A percentile compares a stretch with the other conserved stretches of the same genome.
These are phyloP conservation scores for Priocnemis perturbator DNA, from an alignment of 2,888 invertebrate species.

Conservation along the genomic window DNA sequence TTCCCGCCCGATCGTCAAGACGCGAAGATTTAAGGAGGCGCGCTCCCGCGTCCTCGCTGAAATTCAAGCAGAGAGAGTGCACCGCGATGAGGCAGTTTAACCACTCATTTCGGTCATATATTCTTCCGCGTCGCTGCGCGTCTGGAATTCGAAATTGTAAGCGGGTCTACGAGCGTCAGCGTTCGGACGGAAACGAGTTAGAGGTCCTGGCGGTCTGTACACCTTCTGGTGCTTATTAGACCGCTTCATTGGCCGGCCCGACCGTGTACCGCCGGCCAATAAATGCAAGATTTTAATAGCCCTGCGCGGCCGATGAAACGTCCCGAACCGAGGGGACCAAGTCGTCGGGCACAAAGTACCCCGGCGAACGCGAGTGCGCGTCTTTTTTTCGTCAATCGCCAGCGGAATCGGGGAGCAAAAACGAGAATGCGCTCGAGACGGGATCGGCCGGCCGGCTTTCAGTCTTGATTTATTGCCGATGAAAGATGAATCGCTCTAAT, in stretches of 20 bases:
- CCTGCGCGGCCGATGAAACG: background rate
- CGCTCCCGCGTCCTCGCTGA: constrained; percentile 24
- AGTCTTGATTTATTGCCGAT: too few relatives aligned
- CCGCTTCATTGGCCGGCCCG: constrained; percentile 23
- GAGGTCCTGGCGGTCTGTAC: background rate
- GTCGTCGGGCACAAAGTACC: too few relatives aligned
- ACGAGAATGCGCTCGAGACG: too few relatives aligned
- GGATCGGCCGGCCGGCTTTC: too few relatives aligned
- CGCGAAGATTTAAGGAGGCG: constrained; percentile 45
- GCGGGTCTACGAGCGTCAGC: background rate
- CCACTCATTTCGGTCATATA: background rate
- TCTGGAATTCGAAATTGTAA: constrained; percentile 5
- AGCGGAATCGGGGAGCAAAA: too few relatives aligned
- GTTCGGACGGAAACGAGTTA: too few relatives aligned
- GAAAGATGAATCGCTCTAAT: too few relatives aligned
- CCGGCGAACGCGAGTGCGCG: too few relatives aligned
- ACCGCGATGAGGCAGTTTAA: background rate
- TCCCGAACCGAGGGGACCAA: too few relatives aligned
- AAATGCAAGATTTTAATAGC: constrained; percentile 37
- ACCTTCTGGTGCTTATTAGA: constrained; percentile 21
- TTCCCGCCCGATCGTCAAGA: constrained; percentile 38
- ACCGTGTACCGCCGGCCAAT: constrained; percentile 23
- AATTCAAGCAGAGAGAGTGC: constrained; percentile 22
- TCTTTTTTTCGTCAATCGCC: too few relatives aligned
- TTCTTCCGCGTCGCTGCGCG: constrained; percentile 12